Base-by-base conservation (phyloP, 2,888 invertebrate genomes). In the Ophion costatus region DNA sequence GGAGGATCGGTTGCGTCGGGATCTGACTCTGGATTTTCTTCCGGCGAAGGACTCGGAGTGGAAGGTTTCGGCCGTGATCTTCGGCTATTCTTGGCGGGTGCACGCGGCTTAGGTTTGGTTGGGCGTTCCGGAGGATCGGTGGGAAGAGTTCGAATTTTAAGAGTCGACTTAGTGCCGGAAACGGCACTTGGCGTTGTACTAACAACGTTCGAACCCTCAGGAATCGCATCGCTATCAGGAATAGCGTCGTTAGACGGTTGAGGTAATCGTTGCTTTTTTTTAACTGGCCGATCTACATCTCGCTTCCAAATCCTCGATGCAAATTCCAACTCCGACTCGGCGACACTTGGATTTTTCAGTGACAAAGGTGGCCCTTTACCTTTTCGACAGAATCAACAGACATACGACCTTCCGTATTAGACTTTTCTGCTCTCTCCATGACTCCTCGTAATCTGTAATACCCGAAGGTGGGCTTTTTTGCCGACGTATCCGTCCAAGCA, bases 381-480 rank as follows among this genome's bases (percentile, higher is more conserved):
- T 88, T 88, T 84, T 83, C 80, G 87, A 87, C 86, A 87, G 78
- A 87, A 87, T 85, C 59, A 86, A 85, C 83, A 86, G 81, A 81
- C 81, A 79, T 45, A 79, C 85, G 67, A 76, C 17, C 78, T 76
- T 76, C 76, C 70, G 75, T 56, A 70, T 86, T 86, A 83, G 75
- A 83, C 29, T 75, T 83, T 75, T 79, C 64, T 81, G 45, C 64
- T 80, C 63, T 63, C 38, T 59, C 38, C 51, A 73, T 64, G n/a
- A 70, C 69, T 79, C 76, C 66, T 17, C 63, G 10, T 77, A 64
- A 24, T 79, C 45, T 64, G 61, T 14, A 69, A 69, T 69, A 76
- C 77, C 57, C 22, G 22, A 69, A 66, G 71, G 45, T 33, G 59
- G 67, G 20, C 45, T 61, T 38, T 67, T 20, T 71, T 76, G 79